These are phyloP conservation scores for Eleginops maclovinus DNA, from an alignment of 2,113 vertebrate genomes.

Conservation along the genomic window DNA sequence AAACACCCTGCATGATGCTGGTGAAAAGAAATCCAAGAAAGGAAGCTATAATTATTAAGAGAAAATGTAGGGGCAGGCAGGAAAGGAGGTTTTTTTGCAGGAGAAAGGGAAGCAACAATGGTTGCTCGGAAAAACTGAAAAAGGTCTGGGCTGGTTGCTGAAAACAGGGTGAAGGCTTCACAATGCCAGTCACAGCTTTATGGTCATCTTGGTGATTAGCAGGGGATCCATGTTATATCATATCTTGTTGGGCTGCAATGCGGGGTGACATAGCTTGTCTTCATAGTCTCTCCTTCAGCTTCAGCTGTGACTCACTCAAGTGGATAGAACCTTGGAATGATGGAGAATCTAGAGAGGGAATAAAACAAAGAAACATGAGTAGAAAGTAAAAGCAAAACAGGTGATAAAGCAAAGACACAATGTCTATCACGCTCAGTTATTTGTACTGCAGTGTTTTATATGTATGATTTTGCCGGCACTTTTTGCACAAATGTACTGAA, in stretches of 20 bases:
- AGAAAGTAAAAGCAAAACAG: not conserved
- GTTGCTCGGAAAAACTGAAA: constrained; percentile 27
- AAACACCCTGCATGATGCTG: constrained; percentile 77
- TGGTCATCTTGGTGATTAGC: constrained; percentile 67
- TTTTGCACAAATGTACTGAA: not conserved
- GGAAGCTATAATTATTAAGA: constrained; percentile 16
- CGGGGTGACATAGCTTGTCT: constrained; percentile 55
- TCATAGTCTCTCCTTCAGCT: constrained; percentile 64
- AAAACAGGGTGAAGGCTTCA: constrained; percentile 54
- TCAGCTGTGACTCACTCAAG: constrained; percentile 18
- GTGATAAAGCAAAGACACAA: not conserved
- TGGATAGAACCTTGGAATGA: constrained; percentile 24
- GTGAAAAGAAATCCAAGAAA: not conserved
- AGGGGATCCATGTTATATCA: constrained; percentile 70
- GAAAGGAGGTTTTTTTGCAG: constrained; percentile 30
- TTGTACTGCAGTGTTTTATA: not conserved
- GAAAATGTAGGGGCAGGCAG: not conserved
- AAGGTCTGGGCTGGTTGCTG: constrained; percentile 43
- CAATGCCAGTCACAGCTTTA: constrained; percentile 73
- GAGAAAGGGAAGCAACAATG: constrained; percentile 22
- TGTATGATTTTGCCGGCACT: not conserved
- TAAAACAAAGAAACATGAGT: constrained; percentile 27
- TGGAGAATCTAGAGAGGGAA: constrained; percentile 52
- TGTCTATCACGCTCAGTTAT: not conserved
- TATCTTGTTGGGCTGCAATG: constrained; percentile 51